These are phyloP conservation scores for Drosophila mulleri DNA, from an alignment of 2,888 invertebrate genomes.

Conservation along the genomic window DNA sequence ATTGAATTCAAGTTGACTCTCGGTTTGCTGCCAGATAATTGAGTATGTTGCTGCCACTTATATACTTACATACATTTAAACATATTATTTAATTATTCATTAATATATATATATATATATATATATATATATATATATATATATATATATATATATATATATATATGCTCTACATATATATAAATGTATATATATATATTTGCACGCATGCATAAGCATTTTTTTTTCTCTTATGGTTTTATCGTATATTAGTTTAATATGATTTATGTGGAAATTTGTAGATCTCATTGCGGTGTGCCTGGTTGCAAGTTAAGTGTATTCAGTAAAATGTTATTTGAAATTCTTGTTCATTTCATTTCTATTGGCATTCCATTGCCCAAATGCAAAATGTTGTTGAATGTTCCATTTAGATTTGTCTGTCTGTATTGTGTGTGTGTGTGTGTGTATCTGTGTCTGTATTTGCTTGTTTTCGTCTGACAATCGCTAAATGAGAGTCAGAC, in stretches of 20 bases:
- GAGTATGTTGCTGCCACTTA: constrained; percentile 64
- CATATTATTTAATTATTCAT: constrained; percentile 61
- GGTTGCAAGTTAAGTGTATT: constrained; percentile 58
- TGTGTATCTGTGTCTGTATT: neutral
- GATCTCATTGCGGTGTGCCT: constrained; percentile 64
- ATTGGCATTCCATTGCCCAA: constrained; percentile 43
- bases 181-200: constrained; percentile 19
- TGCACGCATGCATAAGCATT: constrained; percentile 50
- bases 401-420: neutral
- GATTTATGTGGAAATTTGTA: constrained; percentile 60
- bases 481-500: constrained; percentile 47
- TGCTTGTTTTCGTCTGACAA: constrained; percentile 38
- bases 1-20: constrained; percentile 41
- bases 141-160: too few relatives aligned
- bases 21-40: constrained; percentile 68
- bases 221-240: constrained; percentile 51
- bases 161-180: too few relatives aligned
- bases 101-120: constrained; percentile 18
- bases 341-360: constrained; percentile 42
- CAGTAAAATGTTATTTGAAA: constrained; percentile 57
- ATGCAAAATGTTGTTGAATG: constrained; percentile 40
- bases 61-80: constrained; percentile 80
- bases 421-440: neutral
- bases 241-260: constrained; percentile 54
- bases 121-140: constrained; percentile 19